Conservation (phyloP, 2,797 vertebrate species). For the Astyanax mexicanus region DNA sequence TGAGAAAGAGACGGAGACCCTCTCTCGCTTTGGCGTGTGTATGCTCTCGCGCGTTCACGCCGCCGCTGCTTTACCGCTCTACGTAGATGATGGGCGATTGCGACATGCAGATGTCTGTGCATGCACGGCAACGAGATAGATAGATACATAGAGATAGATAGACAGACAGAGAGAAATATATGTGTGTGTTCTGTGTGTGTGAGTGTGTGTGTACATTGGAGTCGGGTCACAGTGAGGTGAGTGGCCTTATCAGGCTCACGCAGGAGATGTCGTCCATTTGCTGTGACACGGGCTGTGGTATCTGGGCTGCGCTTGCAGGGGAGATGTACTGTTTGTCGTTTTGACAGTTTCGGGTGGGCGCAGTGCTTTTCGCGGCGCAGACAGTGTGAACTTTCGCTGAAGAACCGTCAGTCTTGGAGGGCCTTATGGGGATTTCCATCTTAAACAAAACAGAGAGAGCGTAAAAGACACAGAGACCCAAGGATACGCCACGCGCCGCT, state of each 20-base stretch:
- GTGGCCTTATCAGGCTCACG: slow-evolving; percentile 74
- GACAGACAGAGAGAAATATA: slow-evolving; percentile 21
- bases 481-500: slow-evolving; percentile 41
- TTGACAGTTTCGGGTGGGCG: slow-evolving; percentile 76
- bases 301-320: slow-evolving; percentile 64
- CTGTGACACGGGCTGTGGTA: slow-evolving; percentile 71
- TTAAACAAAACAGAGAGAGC: slow-evolving; percentile 66
- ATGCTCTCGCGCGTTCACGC: too few species aligned
- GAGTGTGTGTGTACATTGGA: slow-evolving; percentile 43
- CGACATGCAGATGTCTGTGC: slow-evolving; percentile 61
- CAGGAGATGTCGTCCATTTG: slow-evolving; percentile 76
- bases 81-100: slow-evolving; percentile 52
- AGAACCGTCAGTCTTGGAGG: slow-evolving; percentile 70
- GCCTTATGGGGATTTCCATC: slow-evolving; percentile 72
- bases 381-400: slow-evolving; percentile 73
- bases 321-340: slow-evolving; percentile 74
- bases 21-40: slow-evolving; percentile 30
- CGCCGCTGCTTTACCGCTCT: slow-evolving; percentile 30
- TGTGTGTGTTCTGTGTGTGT: slow-evolving; percentile 32
- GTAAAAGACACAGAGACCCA: slow-evolving; percentile 55
- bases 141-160: slow-evolving; percentile 11
- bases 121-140: slow-evolving; percentile 41
- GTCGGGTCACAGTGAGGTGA: slow-evolving; percentile 74
- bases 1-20: slow-evolving; percentile 57
- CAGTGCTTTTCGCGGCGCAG: slow-evolving; percentile 71